These are phyloP conservation scores for Ennomos erosarius DNA, from an alignment of 2,888 invertebrate species.

Conservation along the genomic window DNA sequence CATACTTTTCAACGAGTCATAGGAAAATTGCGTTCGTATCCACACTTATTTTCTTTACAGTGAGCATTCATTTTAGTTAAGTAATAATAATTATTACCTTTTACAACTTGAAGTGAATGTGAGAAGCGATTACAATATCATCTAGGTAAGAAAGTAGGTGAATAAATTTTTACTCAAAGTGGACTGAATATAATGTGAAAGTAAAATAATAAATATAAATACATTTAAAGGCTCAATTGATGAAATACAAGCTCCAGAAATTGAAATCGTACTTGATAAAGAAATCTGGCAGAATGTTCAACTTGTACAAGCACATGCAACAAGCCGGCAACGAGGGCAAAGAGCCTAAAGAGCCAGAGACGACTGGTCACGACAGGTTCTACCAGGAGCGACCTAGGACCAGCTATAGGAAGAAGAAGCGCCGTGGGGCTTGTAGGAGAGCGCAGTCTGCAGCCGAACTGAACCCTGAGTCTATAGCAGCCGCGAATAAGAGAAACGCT, in stretches of 20 bases:
- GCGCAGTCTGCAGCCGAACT: slow-evolving; percentile 89
- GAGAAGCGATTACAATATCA: neutral
- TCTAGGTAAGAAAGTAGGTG: slow-evolving; percentile 6
- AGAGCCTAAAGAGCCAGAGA: slow-evolving; percentile 83
- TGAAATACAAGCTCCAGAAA: slow-evolving; percentile 55
- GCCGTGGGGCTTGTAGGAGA: slow-evolving; percentile 85
- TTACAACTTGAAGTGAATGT: neutral
- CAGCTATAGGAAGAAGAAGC: slow-evolving; percentile 82
- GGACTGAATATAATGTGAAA: neutral
- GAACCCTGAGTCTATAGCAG: slow-evolving; percentile 86
- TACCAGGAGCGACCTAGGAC: slow-evolving; percentile 87
- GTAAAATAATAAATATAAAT: neutral
- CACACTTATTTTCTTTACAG: slow-evolving; percentile 40
- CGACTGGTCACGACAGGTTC: slow-evolving; percentile 93
- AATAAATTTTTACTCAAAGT: neutral
- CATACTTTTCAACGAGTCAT: slow-evolving; percentile 62
- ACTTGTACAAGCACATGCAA: slow-evolving; percentile 89
- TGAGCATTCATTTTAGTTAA: slow-evolving; percentile 13
- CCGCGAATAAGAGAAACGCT: slow-evolving; percentile 87
- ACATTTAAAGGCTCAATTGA: slow-evolving; percentile 39
- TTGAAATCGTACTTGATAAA: slow-evolving; percentile 51
- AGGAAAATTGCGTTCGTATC: slow-evolving; percentile 46
- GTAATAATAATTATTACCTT: slow-evolving; percentile 1
- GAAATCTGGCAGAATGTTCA: slow-evolving; percentile 87
- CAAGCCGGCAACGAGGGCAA: slow-evolving; percentile 82